Evolutionary conservation across 2,113 vertebrate genomes (phyloP).

Genomic region (Elanoides forficatus): DNA sequence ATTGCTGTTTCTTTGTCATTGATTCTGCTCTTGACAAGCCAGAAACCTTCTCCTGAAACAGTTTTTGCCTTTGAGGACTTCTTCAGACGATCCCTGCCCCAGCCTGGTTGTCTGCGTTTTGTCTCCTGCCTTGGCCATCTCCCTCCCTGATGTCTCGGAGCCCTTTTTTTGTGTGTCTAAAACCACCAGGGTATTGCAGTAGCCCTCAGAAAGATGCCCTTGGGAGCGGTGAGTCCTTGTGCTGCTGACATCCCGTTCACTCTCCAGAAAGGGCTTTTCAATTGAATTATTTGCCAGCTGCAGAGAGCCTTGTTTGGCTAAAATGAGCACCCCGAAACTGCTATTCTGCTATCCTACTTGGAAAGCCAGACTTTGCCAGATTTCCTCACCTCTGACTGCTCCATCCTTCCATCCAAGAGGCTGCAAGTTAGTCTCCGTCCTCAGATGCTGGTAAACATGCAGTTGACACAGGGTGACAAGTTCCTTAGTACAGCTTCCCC

Average conservation of each 20-base stretch:
- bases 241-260: neutral
- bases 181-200: neutral
- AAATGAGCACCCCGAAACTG: neutral
- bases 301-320: neutral
- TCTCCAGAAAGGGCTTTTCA: neutral
- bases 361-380: neutral
- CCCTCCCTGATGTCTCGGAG: neutral
- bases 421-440: neutral
- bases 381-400: neutral
- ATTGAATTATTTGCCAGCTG: neutral
- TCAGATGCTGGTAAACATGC: neutral
- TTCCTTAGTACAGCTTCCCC: neutral
- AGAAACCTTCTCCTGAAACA: conserved; percentile 33
- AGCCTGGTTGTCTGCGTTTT: neutral
- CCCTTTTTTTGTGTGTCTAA: neutral
- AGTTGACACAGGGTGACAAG: neutral
- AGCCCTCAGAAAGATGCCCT: neutral
- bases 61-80: conserved; percentile 17
- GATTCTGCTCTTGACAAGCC: conserved; percentile 38
- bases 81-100: neutral
- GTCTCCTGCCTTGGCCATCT: neutral
- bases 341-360: neutral
- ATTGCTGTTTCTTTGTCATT: conserved; percentile 53
- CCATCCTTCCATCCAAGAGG: neutral
- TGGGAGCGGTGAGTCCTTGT: neutral